A percentile compares a stretch with the other conserved stretches of the same genome.
These are phyloP conservation scores for Buphagus erythrorhynchus DNA, from an alignment of 2,797 vertebrate species.

Conservation along the genomic window DNA sequence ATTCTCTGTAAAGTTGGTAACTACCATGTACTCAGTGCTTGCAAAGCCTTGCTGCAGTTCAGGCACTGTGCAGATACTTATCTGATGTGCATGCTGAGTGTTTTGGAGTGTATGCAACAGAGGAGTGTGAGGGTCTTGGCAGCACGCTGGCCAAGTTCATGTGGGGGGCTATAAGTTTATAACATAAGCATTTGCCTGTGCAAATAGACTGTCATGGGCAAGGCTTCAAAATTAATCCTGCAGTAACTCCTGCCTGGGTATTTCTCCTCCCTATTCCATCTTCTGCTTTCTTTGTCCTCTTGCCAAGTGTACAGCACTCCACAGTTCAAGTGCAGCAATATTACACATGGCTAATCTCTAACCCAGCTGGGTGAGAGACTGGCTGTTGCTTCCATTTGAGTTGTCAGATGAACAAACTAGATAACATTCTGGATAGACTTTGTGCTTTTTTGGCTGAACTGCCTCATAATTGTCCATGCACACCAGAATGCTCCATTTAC, in stretches of 20 bases:
- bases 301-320: background rate
- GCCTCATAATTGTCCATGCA: background rate
- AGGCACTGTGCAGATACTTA: background rate
- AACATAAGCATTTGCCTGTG: background rate
- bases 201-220: background rate
- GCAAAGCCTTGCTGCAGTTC: background rate
- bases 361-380: background rate
- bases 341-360: background rate
- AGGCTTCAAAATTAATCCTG: background rate
- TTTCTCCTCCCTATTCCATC: background rate
- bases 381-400: background rate
- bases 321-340: background rate
- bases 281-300: background rate
- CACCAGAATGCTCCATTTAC: background rate
- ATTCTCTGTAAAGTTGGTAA: background rate
- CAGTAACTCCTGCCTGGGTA: background rate
- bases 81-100: background rate
- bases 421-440: background rate
- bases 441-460: background rate
- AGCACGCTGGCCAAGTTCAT: background rate
- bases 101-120: background rate
- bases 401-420: background rate
- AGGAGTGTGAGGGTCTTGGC: background rate
- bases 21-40: background rate
- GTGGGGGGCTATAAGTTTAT: background rate